phyloP scores from a whole-genome alignment of 2,113 vertebrate genomes.

The Oreochromis niloticus region DNA sequence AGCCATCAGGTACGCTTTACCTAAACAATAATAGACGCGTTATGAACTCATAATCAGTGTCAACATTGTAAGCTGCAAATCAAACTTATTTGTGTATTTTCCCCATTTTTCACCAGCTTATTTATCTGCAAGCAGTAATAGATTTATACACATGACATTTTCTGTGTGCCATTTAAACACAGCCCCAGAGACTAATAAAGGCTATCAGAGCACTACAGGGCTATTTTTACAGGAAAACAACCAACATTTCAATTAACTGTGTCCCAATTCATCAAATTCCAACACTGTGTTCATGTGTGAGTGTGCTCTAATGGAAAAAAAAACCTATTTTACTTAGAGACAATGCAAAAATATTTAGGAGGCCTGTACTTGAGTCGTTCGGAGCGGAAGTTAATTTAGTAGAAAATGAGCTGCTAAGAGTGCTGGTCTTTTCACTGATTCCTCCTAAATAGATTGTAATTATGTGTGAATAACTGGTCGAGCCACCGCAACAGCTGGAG shows the following conservation, averaged over 20 bases:
- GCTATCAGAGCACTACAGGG: conserved; percentile 1
- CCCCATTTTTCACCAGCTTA: conserved; percentile 1
- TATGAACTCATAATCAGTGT: not conserved
- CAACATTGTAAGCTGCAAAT: not conserved
- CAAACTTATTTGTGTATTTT: not conserved
- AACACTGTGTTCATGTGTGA: not conserved
- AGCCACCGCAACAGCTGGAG: conserved; percentile 9
- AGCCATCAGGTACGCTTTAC: not conserved
- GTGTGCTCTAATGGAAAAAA: not conserved
- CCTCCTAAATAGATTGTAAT: conserved; percentile 63
- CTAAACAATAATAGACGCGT: not conserved
- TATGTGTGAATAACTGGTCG: conserved; percentile 42
- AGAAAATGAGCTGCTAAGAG: conserved; percentile 62
- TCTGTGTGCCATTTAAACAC: conserved; percentile 45
- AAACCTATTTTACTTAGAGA: conserved; percentile 31
- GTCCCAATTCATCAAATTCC: conserved; percentile 33
- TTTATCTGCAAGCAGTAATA: conserved; percentile 31
- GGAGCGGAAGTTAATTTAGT: conserved; percentile 59
- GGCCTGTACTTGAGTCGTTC: not conserved
- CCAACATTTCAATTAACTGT: conserved; percentile 46
- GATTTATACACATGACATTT: conserved; percentile 61
- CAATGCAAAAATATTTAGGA: conserved; percentile 19
- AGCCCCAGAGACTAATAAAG: conserved; percentile 32
- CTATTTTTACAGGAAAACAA: conserved; percentile 24
- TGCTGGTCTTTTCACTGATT: conserved; percentile 47